A percentile compares a stretch with the other conserved stretches of the same genome.
Evolutionary conservation across 1,140 invertebrate genomes (phyloP).

Genomic region (Melanaphis sacchari): DNA sequence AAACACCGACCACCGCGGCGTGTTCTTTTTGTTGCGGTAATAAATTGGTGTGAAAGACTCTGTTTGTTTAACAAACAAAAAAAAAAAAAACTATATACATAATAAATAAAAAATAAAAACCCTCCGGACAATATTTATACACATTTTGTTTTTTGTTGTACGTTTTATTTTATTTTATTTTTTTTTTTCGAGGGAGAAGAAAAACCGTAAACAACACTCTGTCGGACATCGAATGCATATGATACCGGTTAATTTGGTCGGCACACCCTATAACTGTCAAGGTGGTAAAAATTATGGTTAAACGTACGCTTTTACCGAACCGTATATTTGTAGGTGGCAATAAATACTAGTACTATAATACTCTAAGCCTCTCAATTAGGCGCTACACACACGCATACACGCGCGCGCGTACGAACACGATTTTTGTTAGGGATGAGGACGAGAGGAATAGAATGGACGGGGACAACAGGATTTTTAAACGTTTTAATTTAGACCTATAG

Average conservation of each 20-base stretch:
- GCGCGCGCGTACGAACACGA: conserved; percentile 15
- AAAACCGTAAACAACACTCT: conserved; percentile 51
- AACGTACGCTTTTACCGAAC: conserved; percentile 27
- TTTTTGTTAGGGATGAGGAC: background rate
- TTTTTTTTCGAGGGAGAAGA: conserved; percentile 26
- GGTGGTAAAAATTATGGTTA: conserved; percentile 51
- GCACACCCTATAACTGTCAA: conserved; percentile 55
- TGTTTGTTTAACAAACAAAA: conserved; percentile 33
- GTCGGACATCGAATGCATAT: conserved; percentile 26
- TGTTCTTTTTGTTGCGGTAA: conserved; percentile 49
- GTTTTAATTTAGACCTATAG: conserved; percentile 40
- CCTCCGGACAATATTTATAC: conserved; percentile 39
- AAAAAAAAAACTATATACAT: background rate
- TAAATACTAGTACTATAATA: conserved; percentile 47
- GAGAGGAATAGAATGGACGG: background rate
- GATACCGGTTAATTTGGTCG: conserved; percentile 56
- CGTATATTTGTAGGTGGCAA: conserved; percentile 52
- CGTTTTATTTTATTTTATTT: conserved; percentile 1
- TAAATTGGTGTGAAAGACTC: conserved; percentile 54
- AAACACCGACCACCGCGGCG: conserved; percentile 51
- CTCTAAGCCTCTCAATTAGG: conserved; percentile 32
- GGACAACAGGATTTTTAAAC: conserved; percentile 22
- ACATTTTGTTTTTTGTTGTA: background rate
- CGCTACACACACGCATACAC: conserved; percentile 4
- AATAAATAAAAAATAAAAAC: conserved; percentile 45